Conservation (phyloP, 2,888 invertebrate genomes). For the Oscheius onirici region DNA sequence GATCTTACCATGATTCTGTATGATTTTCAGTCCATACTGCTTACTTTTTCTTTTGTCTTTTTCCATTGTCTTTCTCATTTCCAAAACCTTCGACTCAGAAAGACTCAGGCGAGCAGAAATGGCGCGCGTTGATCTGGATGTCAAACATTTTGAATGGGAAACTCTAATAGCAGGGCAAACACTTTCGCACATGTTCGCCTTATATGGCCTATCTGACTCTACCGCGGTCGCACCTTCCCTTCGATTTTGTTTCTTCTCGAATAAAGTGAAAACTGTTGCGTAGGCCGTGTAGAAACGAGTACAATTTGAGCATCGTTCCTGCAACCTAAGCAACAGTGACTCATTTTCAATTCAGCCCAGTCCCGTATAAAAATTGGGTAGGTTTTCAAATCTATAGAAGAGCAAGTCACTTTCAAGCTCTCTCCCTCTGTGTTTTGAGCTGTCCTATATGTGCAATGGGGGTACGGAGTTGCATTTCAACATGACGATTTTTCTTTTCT, state of each 20-base stretch:
- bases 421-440: too few relatives aligned
- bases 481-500: too few relatives aligned
- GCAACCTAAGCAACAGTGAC: conserved; percentile 24
- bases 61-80: background rate
- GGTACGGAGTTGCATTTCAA: too few relatives aligned
- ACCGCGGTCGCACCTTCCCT: background rate
- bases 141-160: conserved; percentile 32
- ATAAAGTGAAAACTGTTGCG: background rate
- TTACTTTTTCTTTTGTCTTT: background rate
- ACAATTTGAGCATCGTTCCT: conserved; percentile 6
- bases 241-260: conserved; percentile 3
- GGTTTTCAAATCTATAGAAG: too few relatives aligned
- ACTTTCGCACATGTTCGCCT: conserved; percentile 30
- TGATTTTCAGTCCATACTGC: background rate
- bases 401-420: too few relatives aligned
- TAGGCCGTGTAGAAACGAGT: conserved; percentile 31
- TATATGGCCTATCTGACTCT: conserved; percentile 14
- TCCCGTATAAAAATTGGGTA: too few relatives aligned
- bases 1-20: too few relatives aligned
- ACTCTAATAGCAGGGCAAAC: conserved; percentile 31
- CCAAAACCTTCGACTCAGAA: background rate
- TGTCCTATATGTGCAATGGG: too few relatives aligned
- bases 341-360: background rate
- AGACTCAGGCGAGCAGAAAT: background rate
- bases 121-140: conserved; percentile 31